Base-by-base conservation (phyloP, 2,888 invertebrate species). In the Polymixis lichenea region DNA sequence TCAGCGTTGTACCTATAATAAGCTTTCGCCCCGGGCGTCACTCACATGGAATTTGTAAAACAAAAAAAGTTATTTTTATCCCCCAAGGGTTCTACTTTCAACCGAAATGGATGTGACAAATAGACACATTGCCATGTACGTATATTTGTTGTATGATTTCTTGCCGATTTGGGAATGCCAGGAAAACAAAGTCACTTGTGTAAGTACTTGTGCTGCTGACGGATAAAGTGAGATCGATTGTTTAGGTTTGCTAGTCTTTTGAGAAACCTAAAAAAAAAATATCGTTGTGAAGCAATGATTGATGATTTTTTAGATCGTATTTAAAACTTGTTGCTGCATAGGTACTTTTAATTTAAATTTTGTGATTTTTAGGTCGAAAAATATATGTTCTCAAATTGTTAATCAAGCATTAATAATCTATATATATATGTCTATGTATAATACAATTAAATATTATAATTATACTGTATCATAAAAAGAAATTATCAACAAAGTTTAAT, bases 11-110 rank as follows among this genome's bases (percentile, higher is more conserved):
- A 72, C 70, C n/a, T 72, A 71, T 76, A 75, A 79, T 82, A 82
- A 74, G 67, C 78, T 75, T 74, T 69, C 15, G 80, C 83, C 69
- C 53, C 60, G 51, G 70, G 78, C 78, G 76, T 74, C 75, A 80
- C 78, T 80, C 72, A 62, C 64, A 77, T 56, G 66, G 82, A 77
- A 80, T 83, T 78, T 78, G 70, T 76, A 72, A 85, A 83, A 84
- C 78, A 82, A 79, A 81, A n/a, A 85, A 85, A 84, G 73, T 81
- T 85, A 72, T 82, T 80, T 83, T 82, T 73, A 69, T 76, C 68
- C 77, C 78, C 74, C 32, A 9, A 64, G 79, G 82, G 69, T 73
- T 77, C 70, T 68, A 84, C 84, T 86, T 82, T 84, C 78, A 75
- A 82, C 71, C 61, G 51, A 80, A 80, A 78, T 76, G 70, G 61